Percentiles rank a stretch among this genome's conserved stretches.
Conservation (phyloP, 2,888 invertebrate genomes). For the Cephus rjabovi region DNA sequence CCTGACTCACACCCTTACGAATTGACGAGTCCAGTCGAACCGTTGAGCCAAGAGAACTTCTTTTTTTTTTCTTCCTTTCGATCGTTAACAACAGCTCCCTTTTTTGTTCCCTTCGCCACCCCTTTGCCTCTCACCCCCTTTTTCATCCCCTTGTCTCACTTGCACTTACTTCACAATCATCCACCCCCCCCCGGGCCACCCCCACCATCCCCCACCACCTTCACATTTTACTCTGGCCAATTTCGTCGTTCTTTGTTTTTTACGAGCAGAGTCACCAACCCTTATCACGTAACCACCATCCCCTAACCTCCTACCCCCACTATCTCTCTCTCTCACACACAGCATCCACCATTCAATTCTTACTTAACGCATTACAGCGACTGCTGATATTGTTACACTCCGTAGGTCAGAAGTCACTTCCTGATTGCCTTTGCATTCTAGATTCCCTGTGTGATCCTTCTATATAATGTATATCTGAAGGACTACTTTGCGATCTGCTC, state of each 20-base stretch:
- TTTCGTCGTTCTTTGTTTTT: neutral
- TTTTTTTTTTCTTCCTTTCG: neutral
- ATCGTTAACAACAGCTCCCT: neutral
- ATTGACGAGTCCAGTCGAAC: neutral
- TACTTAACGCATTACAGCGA: neutral
- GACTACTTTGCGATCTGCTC: neutral
- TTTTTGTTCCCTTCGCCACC: neutral
- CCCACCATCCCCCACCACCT: neutral
- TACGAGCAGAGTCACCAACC: neutral
- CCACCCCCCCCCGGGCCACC: too few species aligned
- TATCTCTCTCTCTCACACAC: neutral
- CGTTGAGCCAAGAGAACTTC: neutral
- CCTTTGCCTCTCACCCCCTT: neutral
- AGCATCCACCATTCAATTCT: neutral
- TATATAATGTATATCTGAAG: neutral
- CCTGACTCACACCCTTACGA: neutral
- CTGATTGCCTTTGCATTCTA: neutral
- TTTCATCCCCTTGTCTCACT: neutral
- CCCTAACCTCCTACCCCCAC: neutral
- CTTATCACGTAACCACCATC: neutral
- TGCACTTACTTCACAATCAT: neutral
- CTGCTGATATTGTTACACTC: neutral
- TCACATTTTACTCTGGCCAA: neutral
- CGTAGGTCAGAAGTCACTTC: neutral
- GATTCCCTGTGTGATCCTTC: neutral